Conservation (phyloP, 2,888 invertebrate species). For the Eretmocerus hayati region DNA sequence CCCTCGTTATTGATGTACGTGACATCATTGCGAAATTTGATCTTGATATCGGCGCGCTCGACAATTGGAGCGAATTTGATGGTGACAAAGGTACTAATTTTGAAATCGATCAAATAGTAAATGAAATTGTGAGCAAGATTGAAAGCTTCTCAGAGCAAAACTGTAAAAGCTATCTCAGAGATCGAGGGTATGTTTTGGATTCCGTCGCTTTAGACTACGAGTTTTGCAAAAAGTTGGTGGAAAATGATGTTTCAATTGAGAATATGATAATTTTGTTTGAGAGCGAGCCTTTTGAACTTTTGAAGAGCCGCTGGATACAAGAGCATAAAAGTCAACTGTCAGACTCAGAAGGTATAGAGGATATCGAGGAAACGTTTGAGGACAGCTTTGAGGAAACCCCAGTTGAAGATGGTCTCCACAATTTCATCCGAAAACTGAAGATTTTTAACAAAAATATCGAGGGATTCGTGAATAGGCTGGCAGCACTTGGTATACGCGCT, state of each 20-base stretch:
- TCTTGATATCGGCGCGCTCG: neutral
- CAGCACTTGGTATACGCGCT: constrained; percentile 25
- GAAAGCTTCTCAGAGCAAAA: constrained; percentile 36
- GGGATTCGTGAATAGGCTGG: constrained; percentile 29
- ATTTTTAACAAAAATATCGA: constrained; percentile 25
- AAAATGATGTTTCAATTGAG: constrained; percentile 50
- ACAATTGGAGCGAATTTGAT: neutral
- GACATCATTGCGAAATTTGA: neutral
- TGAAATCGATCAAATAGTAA: constrained; percentile 40
- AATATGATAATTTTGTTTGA: constrained; percentile 53
- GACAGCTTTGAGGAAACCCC: neutral
- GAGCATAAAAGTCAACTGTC: neutral
- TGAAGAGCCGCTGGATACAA: constrained; percentile 33
- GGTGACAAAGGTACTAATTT: neutral
- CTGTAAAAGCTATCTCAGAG: constrained; percentile 23
- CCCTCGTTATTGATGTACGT: constrained; percentile 47
- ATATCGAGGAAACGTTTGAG: constrained; percentile 1
- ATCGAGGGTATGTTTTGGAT: constrained; percentile 58
- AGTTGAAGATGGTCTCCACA: neutral
- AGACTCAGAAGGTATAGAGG: neutral
- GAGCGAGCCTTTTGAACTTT: constrained; percentile 45
- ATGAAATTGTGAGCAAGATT: constrained; percentile 45
- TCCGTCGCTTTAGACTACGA: constrained; percentile 52
- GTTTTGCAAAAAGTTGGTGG: constrained; percentile 48
- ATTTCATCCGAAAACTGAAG: neutral